A percentile compares a stretch with the other conserved stretches of the same genome.
Conservation (phyloP, 2,797 vertebrate species). For the Microctenopoma steveboyesi region DNA sequence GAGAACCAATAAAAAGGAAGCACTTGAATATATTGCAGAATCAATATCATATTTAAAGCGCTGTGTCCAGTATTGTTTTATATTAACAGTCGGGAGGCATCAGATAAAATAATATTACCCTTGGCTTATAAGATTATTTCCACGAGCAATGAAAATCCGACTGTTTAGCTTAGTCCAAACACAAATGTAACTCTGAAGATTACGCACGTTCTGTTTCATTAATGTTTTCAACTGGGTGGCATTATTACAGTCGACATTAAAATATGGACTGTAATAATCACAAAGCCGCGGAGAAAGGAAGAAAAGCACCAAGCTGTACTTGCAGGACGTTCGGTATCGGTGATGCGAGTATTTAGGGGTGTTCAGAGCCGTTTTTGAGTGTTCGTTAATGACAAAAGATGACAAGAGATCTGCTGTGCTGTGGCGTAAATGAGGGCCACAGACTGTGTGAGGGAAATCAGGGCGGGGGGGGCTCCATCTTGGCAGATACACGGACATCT, state of each 20-base stretch:
- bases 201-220: conserved; percentile 9
- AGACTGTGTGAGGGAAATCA: conserved; percentile 22
- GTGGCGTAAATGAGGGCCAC: conserved; percentile 6
- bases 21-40: conserved; percentile 65
- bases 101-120: conserved; percentile 56
- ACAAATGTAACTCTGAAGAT: conserved; percentile 30
- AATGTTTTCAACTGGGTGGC: neutral
- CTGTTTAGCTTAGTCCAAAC: conserved; percentile 39
- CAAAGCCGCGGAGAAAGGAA: neutral
- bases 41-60: conserved; percentile 77
- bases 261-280: conserved; percentile 25
- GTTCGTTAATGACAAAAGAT: conserved; percentile 45
- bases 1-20: conserved; percentile 62
- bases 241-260: neutral
- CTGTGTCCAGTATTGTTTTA: conserved; percentile 58
- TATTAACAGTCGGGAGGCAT: conserved; percentile 52
- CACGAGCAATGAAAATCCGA: conserved; percentile 30
- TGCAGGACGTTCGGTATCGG: neutral
- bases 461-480: conserved; percentile 28
- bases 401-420: conserved; percentile 20
- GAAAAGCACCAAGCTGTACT: conserved; percentile 11
- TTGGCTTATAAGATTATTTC: conserved; percentile 35
- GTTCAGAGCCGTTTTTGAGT: conserved; percentile 23
- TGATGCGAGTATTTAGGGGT: conserved; percentile 11
- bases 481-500: conserved; percentile 59